Base-by-base conservation (phyloP, 2,797 vertebrate genomes). In the Rhynchonycteris naso region DNA sequence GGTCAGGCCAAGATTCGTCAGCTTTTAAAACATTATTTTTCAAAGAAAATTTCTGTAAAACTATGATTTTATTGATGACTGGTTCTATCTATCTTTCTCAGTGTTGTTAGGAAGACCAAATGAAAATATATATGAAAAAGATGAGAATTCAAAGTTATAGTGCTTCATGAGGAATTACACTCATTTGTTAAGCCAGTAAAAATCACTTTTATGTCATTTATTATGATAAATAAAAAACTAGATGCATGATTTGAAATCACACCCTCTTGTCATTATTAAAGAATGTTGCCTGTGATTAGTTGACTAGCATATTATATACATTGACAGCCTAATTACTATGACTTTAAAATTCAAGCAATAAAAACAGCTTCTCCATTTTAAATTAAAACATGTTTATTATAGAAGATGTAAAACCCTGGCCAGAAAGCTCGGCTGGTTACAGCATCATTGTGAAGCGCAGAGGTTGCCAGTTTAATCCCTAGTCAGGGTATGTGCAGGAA, bases 141-240 rank as follows among this genome's bases (percentile, higher is more conserved):
- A 68, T 81, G 35, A 19, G 12, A 65, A 90, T 87, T 82, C 82
- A 95, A 78, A 93, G n/a, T 75, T 78, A 90, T 74, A 72, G 65
- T 38, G 3, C 18, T 61, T 58, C 50, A 47, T 38, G 61, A 89
- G 69, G 33, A 12, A 69, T 81, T 82, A 76, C 43, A 43, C 19
- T 81, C 65, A 87, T 79, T 79, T 92, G 22, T 47, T 68, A 78
- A 68, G 43, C 54, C 30, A 83, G 43, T 65, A 82, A 83, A 83
- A 94, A 81, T 78, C 47, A 72, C 38, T 66, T 86, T 87, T 88
- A 63, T 28, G n/a, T 83, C 82, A 82, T 76, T 85, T 79, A 80
- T 47, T 93, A 90, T 68, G 12, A 43, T 54, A 38, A 75, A 79
- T 78, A 82, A 56, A 85, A 81, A 65, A 81, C 33, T 19, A 81